Conservation (phyloP, 2,888 invertebrate genomes). For the Chloroclystis v-ata region DNA sequence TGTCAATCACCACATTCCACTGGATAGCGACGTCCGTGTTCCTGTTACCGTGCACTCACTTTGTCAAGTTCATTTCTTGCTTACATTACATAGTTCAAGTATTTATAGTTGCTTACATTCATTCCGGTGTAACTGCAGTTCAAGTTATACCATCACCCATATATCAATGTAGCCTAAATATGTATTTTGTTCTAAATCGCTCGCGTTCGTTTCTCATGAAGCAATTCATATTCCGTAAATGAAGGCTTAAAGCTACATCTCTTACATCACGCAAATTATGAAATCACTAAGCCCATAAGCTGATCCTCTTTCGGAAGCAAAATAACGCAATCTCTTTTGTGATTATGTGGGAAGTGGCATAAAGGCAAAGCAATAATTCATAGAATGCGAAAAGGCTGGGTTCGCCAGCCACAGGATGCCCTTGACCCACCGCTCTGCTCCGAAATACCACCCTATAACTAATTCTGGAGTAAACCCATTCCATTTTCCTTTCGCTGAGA, state of each 20-base stretch:
- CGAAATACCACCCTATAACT: slow-evolving; percentile 39
- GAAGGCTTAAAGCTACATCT: background rate
- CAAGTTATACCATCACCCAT: too few relatives aligned
- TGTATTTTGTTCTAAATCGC: too few relatives aligned
- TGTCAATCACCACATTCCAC: slow-evolving; percentile 59
- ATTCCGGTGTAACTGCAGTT: too few relatives aligned
- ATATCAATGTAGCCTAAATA: too few relatives aligned
- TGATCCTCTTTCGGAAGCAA: slow-evolving; percentile 20
- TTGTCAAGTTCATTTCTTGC: slow-evolving; percentile 10
- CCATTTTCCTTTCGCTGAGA: slow-evolving; percentile 25
- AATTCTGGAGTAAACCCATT: slow-evolving; percentile 28
- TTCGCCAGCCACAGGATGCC: slow-evolving; percentile 46
- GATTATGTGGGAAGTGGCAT: slow-evolving; percentile 32
- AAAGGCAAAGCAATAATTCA: slow-evolving; percentile 40
- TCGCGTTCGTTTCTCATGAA: too few relatives aligned
- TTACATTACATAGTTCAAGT: background rate
- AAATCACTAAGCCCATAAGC: slow-evolving; percentile 11
- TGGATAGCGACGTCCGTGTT: slow-evolving; percentile 41
- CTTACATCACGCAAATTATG: slow-evolving; percentile 9
- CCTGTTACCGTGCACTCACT: slow-evolving; percentile 32
- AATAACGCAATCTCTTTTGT: slow-evolving; percentile 26
- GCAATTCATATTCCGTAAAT: too few relatives aligned
- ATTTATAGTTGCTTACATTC: background rate
- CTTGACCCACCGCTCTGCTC: slow-evolving; percentile 53
- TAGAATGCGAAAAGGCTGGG: slow-evolving; percentile 40